These are phyloP conservation scores for Pterobdella sp. DNA, from an alignment of 2,888 invertebrate genomes.

Conservation along the genomic window DNA sequence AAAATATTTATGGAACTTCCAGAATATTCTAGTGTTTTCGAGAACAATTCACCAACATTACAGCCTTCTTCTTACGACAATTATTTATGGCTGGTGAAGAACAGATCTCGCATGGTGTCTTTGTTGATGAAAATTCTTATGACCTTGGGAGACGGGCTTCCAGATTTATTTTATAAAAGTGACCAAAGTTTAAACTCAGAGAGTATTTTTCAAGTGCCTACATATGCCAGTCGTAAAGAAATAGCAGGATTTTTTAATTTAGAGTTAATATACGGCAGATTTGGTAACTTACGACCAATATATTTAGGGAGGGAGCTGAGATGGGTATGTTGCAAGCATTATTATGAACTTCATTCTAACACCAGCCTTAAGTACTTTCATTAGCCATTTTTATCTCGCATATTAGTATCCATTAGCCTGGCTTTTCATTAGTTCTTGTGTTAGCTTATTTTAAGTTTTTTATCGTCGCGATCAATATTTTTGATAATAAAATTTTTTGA, in stretches of 20 bases:
- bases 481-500: not conserved
- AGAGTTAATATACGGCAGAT: slow-evolving; percentile 36
- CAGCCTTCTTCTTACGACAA: slow-evolving; percentile 34
- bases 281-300: slow-evolving; percentile 37
- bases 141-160: slow-evolving; percentile 37
- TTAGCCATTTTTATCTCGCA: not conserved
- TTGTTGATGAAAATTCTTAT: slow-evolving; percentile 39
- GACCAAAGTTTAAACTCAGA: slow-evolving; percentile 35
- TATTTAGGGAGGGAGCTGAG: slow-evolving; percentile 38
- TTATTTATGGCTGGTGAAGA: slow-evolving; percentile 37
- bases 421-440: slow-evolving; percentile 7
- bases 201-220: slow-evolving; percentile 35
- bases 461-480: slow-evolving; percentile 2
- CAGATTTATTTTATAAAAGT: slow-evolving; percentile 39
- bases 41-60: slow-evolving; percentile 18
- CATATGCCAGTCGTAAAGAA: slow-evolving; percentile 34
- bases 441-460: not conserved
- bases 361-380: slow-evolving; percentile 14
- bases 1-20: slow-evolving; percentile 37
- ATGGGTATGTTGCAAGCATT: slow-evolving; percentile 39
- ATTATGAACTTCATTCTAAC: slow-evolving; percentile 35
- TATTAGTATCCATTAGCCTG: not conserved
- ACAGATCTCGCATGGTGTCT: slow-evolving; percentile 39
- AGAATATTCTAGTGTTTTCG: slow-evolving; percentile 38
- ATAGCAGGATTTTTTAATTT: slow-evolving; percentile 38